These are phyloP conservation scores for Enteromius mattozi DNA, from an alignment of 2,797 vertebrate genomes.

Conservation along the genomic window DNA sequence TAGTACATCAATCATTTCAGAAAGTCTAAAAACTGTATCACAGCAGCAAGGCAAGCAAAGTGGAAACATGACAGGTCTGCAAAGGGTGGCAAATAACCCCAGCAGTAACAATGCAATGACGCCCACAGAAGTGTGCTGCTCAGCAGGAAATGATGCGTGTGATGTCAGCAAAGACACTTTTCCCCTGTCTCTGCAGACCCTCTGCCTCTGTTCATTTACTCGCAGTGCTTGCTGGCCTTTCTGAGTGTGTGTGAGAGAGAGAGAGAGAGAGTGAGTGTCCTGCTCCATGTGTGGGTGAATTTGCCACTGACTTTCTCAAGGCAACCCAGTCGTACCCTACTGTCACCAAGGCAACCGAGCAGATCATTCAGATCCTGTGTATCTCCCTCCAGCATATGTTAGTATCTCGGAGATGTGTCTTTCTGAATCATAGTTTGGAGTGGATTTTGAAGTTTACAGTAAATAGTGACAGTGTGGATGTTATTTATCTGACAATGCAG, in stretches of 20 bases:
- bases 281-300: conserved; percentile 42
- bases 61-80: conserved; percentile 4
- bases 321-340: conserved; percentile 33
- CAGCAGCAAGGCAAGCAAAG: neutral
- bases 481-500: neutral
- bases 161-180: conserved; percentile 24
- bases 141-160: conserved; percentile 21
- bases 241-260: neutral
- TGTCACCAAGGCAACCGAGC: conserved; percentile 42
- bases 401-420: neutral
- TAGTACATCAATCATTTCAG: conserved; percentile 14
- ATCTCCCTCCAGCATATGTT: conserved; percentile 8
- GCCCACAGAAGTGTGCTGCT: neutral
- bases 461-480: neutral
- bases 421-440: conserved; percentile 3
- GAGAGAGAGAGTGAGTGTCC: neutral
- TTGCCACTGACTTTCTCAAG: conserved; percentile 38
- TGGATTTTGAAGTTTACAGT: neutral
- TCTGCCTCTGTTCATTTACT: conserved; percentile 39
- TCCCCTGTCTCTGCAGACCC: conserved; percentile 13
- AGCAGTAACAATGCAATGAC: neutral
- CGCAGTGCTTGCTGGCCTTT: conserved; percentile 9
- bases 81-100: neutral
- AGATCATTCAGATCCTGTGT: conserved; percentile 35
- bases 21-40: conserved; percentile 6